A percentile compares a stretch with the other conserved stretches of the same genome.
phyloP scores from a whole-genome alignment of 2,797 vertebrate genomes.

The Sphenopsis melanotis region DNA sequence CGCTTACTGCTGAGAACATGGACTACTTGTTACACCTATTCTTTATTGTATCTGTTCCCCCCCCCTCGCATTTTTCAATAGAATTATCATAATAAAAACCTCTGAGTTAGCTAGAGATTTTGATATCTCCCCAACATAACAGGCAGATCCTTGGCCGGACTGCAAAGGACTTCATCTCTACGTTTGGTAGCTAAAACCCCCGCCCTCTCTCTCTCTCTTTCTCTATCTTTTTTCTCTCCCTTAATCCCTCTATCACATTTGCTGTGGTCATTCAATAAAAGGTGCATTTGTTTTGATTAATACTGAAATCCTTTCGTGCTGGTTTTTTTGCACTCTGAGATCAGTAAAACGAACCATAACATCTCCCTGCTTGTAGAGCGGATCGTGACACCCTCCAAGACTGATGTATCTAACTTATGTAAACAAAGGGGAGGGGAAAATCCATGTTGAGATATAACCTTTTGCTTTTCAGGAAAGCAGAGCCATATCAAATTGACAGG shows the following conservation, averaged over 20 bases:
- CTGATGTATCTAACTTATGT: rapidly evolving
- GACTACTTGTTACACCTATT: not conserved
- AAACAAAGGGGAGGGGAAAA: not conserved
- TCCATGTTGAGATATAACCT: not conserved
- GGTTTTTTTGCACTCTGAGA: not conserved
- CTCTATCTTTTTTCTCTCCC: not conserved
- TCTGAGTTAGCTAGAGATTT: not conserved
- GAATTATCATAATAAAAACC: not conserved
- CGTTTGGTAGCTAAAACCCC: not conserved
- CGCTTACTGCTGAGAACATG: not conserved
- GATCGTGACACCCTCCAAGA: not conserved
- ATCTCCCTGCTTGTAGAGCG: not conserved
- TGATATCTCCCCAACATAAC: not conserved
- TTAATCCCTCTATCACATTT: not conserved
- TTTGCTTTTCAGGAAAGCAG: not conserved
- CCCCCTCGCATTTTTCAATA: too few relatives aligned
- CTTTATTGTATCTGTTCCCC: too few relatives aligned
- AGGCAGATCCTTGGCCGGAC: not conserved
- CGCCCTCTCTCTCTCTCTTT: not conserved
- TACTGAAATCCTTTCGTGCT: not conserved
- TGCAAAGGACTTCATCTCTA: not conserved
- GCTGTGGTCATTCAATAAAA: not conserved
- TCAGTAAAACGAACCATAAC: not conserved
- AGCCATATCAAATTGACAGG: not conserved
- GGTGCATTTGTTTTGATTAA: not conserved